Percentiles rank a stretch among this genome's conserved stretches.
Conservation (phyloP, 2,888 invertebrate species). For the Chesias legatella region DNA sequence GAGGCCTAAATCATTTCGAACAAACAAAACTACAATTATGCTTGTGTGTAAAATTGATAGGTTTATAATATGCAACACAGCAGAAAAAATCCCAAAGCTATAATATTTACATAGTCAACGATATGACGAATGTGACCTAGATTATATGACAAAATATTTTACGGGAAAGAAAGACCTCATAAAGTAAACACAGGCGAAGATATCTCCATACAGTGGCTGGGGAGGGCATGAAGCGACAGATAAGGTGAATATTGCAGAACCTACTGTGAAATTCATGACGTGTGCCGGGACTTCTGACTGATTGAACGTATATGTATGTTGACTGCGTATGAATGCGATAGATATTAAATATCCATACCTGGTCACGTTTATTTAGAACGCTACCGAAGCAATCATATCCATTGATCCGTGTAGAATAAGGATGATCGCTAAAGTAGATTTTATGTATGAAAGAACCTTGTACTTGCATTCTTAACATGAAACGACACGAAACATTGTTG, state of each 20-base stretch:
- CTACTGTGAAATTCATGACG: slow-evolving; percentile 69
- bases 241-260: slow-evolving; percentile 53
- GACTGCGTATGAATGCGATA: slow-evolving; percentile 34
- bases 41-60: too few species aligned
- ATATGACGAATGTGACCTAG: background rate
- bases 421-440: too few species aligned
- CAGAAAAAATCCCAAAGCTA: too few species aligned
- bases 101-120: too few species aligned
- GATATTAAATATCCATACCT: slow-evolving; percentile 10
- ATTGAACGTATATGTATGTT: slow-evolving; percentile 55
- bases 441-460: too few species aligned
- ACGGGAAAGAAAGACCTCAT: slow-evolving; percentile 20
- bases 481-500: too few species aligned
- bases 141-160: slow-evolving; percentile 13
- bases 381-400: too few species aligned
- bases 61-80: too few species aligned
- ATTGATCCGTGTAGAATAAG: too few species aligned
- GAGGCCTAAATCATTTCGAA: slow-evolving; percentile 5
- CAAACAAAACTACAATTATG: background rate
- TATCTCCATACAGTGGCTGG: slow-evolving; percentile 27
- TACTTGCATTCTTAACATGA: too few species aligned
- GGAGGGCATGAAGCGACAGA: slow-evolving; percentile 31
- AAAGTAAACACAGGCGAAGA: slow-evolving; percentile 24
- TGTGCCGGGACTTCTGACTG: slow-evolving; percentile 59
- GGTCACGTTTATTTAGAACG: background rate